Conservation (phyloP, 2,113 vertebrate genomes). For the Misgurnus anguillicaudatus region DNA sequence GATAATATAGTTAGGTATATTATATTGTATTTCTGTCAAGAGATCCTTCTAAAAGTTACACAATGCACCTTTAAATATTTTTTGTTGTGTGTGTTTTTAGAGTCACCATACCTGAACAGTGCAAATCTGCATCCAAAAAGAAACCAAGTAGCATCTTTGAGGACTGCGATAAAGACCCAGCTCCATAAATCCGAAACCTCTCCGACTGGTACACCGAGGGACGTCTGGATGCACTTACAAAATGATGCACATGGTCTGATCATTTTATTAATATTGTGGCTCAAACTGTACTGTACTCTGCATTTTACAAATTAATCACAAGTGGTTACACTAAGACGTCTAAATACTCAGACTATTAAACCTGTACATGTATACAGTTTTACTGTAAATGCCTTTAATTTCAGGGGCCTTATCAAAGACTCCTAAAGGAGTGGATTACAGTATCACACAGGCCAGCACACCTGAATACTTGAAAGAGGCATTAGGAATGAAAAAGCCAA, state of each 20-base stretch:
- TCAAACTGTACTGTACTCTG: neutral
- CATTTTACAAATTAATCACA: neutral
- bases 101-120: constrained; percentile 85
- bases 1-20: too few relatives aligned
- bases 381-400: neutral
- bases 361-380: neutral
- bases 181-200: constrained; percentile 58
- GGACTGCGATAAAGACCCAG: constrained; percentile 69
- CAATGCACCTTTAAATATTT: neutral
- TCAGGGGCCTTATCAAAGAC: constrained; percentile 18
- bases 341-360: too few relatives aligned
- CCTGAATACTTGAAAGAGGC: constrained; percentile 80
- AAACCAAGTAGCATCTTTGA: constrained; percentile 73
- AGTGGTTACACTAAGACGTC: too few relatives aligned
- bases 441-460: constrained; percentile 60
- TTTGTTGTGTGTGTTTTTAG: constrained; percentile 63
- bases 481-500: constrained; percentile 77
- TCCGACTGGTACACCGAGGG: constrained; percentile 63
- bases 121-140: constrained; percentile 75
- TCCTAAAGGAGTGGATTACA: constrained; percentile 65
- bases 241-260: constrained; percentile 76
- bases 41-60: too few relatives aligned
- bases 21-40: too few relatives aligned
- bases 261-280: neutral
- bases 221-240: constrained; percentile 76